phyloP scores from a whole-genome alignment of 2,113 vertebrate genomes.

The Hydrolagus affinis region DNA sequence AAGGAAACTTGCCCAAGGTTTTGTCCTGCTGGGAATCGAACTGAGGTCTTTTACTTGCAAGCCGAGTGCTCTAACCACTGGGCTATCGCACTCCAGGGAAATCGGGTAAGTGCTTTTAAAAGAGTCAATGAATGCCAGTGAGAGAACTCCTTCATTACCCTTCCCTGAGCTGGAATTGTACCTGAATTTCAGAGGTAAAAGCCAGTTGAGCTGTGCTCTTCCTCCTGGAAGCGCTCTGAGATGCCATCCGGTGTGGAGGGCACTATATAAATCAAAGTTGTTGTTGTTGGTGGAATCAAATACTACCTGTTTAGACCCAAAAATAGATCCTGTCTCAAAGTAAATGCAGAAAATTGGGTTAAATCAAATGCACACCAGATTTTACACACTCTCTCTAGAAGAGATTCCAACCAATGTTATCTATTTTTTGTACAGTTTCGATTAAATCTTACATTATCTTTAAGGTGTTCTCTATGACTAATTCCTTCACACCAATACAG shows the following conservation, averaged over 20 bases:
- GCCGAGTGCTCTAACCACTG: too few relatives aligned
- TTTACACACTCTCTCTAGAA: slow-evolving; percentile 21
- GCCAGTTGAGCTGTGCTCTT: neutral
- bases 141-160: slow-evolving; percentile 24
- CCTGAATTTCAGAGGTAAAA: slow-evolving; percentile 5
- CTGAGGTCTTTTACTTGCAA: too few relatives aligned
- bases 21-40: too few relatives aligned
- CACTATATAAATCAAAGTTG: too few relatives aligned
- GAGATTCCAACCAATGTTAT: slow-evolving; percentile 12
- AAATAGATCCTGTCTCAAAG: slow-evolving; percentile 19
- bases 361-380: slow-evolving; percentile 22
- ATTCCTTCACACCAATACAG: slow-evolving; percentile 43
- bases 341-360: slow-evolving; percentile 18
- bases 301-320: slow-evolving; percentile 15
- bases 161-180: slow-evolving; percentile 22
- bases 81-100: too few relatives aligned
- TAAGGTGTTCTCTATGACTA: neutral
- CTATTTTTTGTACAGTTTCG: slow-evolving; percentile 4
- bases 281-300: too few relatives aligned
- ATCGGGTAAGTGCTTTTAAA: neutral
- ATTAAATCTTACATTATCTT: slow-evolving; percentile 32
- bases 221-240: neutral
- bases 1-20: too few relatives aligned
- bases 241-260: too few relatives aligned
- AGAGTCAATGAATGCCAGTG: neutral